phyloP scores from a whole-genome alignment of 2,888 invertebrate species.

The Ectemnius continuus region DNA sequence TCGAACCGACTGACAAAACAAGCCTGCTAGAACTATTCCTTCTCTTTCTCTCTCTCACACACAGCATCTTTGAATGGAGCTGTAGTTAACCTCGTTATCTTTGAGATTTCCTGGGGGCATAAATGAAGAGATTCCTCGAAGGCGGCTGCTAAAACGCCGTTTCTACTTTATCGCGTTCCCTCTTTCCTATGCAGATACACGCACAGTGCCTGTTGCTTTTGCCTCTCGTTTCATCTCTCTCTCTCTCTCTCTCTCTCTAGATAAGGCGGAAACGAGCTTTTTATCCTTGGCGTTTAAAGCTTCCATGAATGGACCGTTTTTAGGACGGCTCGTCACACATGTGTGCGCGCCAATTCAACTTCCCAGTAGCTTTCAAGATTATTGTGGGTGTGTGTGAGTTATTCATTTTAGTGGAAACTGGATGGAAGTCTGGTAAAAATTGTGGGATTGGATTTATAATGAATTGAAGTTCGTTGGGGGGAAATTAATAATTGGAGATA shows the following conservation, averaged over 20 bases:
- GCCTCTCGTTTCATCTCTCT: too few relatives aligned
- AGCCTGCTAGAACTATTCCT: too few relatives aligned
- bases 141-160: slow-evolving; percentile 46
- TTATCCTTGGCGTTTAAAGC: not conserved
- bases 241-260: too few relatives aligned
- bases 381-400: too few relatives aligned
- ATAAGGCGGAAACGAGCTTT: not conserved
- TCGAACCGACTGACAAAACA: not conserved
- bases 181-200: not conserved
- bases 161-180: not conserved
- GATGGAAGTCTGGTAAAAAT: too few relatives aligned
- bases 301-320: not conserved
- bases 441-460: too few relatives aligned
- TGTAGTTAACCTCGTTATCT: slow-evolving; percentile 48
- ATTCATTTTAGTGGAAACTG: too few relatives aligned
- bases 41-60: too few relatives aligned
- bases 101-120: slow-evolving; percentile 49
- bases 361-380: too few relatives aligned
- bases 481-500: too few relatives aligned
- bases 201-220: not conserved
- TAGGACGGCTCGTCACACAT: not conserved
- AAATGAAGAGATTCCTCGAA: slow-evolving; percentile 50
- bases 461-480: too few relatives aligned
- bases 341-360: too few relatives aligned
- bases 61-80: slow-evolving; percentile 32